Percentiles rank a stretch among this genome's conserved stretches.
These are phyloP conservation scores for Chiridota heheva DNA, from an alignment of 35 echinoderm and acorn worm genomes.

Conservation along the genomic window DNA sequence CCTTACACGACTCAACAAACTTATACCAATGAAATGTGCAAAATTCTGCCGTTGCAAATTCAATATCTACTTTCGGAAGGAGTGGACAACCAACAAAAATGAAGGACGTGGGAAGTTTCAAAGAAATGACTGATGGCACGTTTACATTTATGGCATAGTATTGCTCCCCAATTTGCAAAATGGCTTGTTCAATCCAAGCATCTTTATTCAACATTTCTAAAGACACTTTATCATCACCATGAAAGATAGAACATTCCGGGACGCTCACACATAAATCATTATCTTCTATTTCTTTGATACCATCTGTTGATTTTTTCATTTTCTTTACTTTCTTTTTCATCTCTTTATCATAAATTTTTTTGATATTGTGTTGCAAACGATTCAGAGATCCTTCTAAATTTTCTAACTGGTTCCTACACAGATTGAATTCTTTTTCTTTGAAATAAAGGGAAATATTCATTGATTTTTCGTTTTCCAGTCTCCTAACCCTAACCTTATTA, in stretches of 20 bases:
- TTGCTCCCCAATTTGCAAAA: slow-evolving; percentile 53
- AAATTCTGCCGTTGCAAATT: slow-evolving; percentile 49
- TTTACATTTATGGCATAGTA: slow-evolving; percentile 54
- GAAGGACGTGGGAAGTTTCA: slow-evolving; percentile 57
- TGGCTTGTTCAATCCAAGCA: slow-evolving; percentile 68
- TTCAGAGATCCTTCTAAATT: slow-evolving; percentile 56
- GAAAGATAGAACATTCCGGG: slow-evolving; percentile 49
- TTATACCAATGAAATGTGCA: slow-evolving; percentile 65
- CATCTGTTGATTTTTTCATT: slow-evolving; percentile 27
- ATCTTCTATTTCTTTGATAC: neutral
- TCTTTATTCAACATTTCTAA: slow-evolving; percentile 36
- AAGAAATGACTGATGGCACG: slow-evolving; percentile 44
- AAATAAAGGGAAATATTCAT: slow-evolving; percentile 75
- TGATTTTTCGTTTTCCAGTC: slow-evolving; percentile 47
- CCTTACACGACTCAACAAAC: neutral
- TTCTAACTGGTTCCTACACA: slow-evolving; percentile 56
- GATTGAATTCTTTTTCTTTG: slow-evolving; percentile 68
- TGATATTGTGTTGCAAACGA: slow-evolving; percentile 57
- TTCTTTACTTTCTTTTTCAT: slow-evolving; percentile 66
- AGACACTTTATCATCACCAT: slow-evolving; percentile 28
- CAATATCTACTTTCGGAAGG: slow-evolving; percentile 51
- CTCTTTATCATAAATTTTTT: slow-evolving; percentile 51
- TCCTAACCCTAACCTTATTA: slow-evolving; percentile 48
- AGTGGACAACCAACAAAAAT: slow-evolving; percentile 70
- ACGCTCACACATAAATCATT: neutral